Conservation (phyloP, 2,888 invertebrate genomes). For the Lathronympha strigana region DNA sequence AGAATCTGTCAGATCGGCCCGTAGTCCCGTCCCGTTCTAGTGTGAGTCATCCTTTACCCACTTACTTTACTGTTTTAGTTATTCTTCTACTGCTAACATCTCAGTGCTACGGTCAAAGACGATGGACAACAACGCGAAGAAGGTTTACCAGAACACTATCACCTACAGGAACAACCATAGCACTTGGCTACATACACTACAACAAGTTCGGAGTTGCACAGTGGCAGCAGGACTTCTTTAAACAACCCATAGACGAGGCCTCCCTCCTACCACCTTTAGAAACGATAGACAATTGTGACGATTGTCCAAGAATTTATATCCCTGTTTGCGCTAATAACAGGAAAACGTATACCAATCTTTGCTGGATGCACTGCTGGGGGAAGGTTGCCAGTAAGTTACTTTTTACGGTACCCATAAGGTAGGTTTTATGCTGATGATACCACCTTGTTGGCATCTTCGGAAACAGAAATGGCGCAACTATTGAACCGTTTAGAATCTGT, state of each 20-base stretch:
- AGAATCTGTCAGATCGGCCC: too few species aligned
- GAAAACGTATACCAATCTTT: slow-evolving; percentile 55
- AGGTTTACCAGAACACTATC: neutral
- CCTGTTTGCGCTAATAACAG: slow-evolving; percentile 61
- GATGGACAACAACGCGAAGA: neutral
- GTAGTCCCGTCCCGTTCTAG: too few species aligned
- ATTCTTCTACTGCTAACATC: neutral
- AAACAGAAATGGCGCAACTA: too few species aligned
- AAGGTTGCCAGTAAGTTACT: neutral
- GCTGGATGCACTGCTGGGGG: slow-evolving; percentile 52
- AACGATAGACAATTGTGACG: slow-evolving; percentile 45
- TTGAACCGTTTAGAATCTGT: too few species aligned
- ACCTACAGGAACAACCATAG: neutral
- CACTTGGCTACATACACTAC: neutral
- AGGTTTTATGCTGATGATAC: too few species aligned
- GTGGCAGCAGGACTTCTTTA: slow-evolving; percentile 8
- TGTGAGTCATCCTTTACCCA: too few species aligned
- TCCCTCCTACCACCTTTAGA: slow-evolving; percentile 45
- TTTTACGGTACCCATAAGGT: too few species aligned
- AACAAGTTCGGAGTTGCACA: neutral
- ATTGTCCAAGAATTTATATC: slow-evolving; percentile 61
- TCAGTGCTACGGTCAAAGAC: neutral
- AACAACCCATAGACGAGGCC: slow-evolving; percentile 5
- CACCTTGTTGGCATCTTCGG: too few species aligned
- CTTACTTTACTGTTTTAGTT: neutral